Percentiles rank a stretch among this genome's conserved stretches.
phyloP scores from a whole-genome alignment of 2,888 invertebrate genomes.

The Caenorhabditis sp. region DNA sequence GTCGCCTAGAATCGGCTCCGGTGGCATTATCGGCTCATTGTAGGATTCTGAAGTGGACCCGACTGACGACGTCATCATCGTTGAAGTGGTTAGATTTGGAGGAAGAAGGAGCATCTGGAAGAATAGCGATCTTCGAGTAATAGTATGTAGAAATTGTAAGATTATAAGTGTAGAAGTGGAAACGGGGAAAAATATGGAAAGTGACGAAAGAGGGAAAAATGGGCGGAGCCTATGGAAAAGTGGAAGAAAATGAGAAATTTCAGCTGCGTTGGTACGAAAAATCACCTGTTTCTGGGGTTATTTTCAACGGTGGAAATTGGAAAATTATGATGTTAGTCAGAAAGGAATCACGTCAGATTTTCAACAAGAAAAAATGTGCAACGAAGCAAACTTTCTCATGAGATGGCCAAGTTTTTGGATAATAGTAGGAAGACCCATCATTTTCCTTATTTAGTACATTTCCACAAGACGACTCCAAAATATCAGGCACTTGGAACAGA shows the following conservation, averaged over 20 bases:
- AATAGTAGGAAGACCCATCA: too few relatives aligned
- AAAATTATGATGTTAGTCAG: background rate
- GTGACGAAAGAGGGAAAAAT: background rate
- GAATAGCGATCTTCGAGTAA: too few relatives aligned
- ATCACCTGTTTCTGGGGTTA: background rate
- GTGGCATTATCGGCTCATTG: conserved; percentile 66
- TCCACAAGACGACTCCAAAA: too few relatives aligned
- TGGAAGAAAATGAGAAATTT: background rate
- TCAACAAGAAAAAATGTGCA: background rate
- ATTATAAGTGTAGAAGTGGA: background rate
- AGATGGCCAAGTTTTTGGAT: too few relatives aligned
- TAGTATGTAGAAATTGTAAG: background rate
- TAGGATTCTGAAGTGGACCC: conserved; percentile 16
- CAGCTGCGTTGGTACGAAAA: background rate
- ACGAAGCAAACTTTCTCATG: too few relatives aligned
- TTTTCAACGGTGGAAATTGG: background rate
- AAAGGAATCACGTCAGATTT: background rate
- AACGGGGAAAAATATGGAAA: background rate
- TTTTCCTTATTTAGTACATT: too few relatives aligned
- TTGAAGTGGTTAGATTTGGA: conserved; percentile 8
- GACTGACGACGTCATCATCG: conserved; percentile 17
- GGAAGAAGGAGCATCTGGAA: conserved; percentile 11
- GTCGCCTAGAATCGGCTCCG: conserved; percentile 80
- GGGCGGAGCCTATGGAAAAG: background rate
- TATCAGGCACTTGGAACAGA: background rate